Evolutionary conservation across 2,113 vertebrate species (phyloP), one percentile per base, ranked within the genome.

Genomic region (Dendropsophus ebraccatus): DNA sequence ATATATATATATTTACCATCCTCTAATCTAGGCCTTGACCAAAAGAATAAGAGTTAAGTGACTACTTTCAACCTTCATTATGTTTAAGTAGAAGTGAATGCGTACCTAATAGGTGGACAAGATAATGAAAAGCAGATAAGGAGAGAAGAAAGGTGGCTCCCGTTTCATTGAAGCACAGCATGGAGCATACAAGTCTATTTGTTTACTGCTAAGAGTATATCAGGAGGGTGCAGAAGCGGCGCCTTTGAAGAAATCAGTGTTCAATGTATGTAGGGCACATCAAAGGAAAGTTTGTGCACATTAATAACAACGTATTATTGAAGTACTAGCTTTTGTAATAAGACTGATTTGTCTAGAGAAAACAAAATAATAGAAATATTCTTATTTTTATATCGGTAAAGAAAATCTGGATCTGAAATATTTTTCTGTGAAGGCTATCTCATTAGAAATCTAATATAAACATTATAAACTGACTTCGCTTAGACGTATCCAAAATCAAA

Each of bases 211-310:
- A 85, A 56, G 60, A 70, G 75, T 85, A 56, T 35, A 70, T 23
- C 82, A 75, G 82, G 82, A 85, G 84, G 84, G 75, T 19, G 30
- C 84, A 69, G 73, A 35, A 76, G 45, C 56, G 17, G 25, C 5
- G 30, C 52, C 84, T 85, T 85, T 85, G 75, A 85, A 85, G 74
- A 85, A 69, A 85, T 79, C 47, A 54, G 30, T 56, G 60, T 45
- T 79, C 83, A 85, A 67, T 85, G 74, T 78, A 78, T 85, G 47
- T 79, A 69, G 74, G 45, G 25, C 45, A 85, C 74, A 85, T 85
- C 84, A 85, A 85, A 84, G 82, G n/a, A 45, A 56, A 30, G 70
- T 58, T 37, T 41, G 14, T 60, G 70, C 54, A 75, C 35, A 74
- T 37, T 56, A 74, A 37, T 21, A 58, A 49, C 16, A 60, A 84